phyloP scores from a whole-genome alignment of 2,888 invertebrate genomes.

The Anthrax anthrax region DNA sequence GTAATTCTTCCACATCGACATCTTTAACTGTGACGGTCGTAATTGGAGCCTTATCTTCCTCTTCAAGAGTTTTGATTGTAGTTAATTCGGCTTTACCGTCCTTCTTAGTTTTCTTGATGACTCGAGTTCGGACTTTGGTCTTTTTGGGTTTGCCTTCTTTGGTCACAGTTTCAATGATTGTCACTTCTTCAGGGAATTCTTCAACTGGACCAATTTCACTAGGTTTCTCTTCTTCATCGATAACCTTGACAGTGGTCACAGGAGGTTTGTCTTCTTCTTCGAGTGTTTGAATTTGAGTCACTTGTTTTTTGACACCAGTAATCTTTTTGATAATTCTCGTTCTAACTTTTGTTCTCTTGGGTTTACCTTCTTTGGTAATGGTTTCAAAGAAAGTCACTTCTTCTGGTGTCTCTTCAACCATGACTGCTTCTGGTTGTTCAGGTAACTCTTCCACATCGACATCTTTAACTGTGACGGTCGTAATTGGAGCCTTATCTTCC shows the following conservation, averaged over 20 bases:
- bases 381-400: constrained; percentile 31
- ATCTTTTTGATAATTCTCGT: constrained; percentile 15
- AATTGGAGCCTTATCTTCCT: constrained; percentile 17
- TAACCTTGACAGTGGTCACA: constrained; percentile 19
- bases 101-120: constrained; percentile 6
- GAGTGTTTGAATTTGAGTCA: constrained; percentile 23
- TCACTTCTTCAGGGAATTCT: constrained; percentile 17
- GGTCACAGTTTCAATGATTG: constrained; percentile 10
- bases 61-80: constrained; percentile 15
- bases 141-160: constrained; percentile 16
- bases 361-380: constrained; percentile 20
- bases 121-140: constrained; percentile 14
- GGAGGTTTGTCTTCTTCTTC: constrained; percentile 29
- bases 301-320: constrained; percentile 19
- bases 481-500: constrained; percentile 22
- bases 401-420: constrained; percentile 16
- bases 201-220: constrained; percentile 20
- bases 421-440: constrained; percentile 14
- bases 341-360: constrained; percentile 17
- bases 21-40: constrained; percentile 23
- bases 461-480: constrained; percentile 17
- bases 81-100: constrained; percentile 17
- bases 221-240: constrained; percentile 23
- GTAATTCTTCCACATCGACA: constrained; percentile 22
- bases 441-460: constrained; percentile 19